These are phyloP conservation scores for Urosaurus nigricauda DNA, from an alignment of 2,797 vertebrate genomes.

Conservation along the genomic window DNA sequence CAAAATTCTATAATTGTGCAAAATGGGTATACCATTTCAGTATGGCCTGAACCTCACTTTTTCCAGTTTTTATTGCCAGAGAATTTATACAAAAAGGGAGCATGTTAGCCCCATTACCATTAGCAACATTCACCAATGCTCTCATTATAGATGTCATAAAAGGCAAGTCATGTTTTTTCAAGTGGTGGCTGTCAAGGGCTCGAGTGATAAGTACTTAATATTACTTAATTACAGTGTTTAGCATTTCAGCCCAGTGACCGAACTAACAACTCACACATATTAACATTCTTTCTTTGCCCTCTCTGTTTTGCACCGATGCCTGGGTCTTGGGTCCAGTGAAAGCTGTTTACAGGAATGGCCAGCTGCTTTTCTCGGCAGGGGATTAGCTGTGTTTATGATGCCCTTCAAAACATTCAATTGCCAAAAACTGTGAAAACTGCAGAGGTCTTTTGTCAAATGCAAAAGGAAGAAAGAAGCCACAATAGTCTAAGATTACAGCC, in stretches of 20 bases:
- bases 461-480: constrained; percentile 49
- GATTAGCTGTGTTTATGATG: constrained; percentile 42
- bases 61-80: neutral
- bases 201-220: constrained; percentile 34
- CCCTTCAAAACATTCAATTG: constrained; percentile 57
- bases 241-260: neutral
- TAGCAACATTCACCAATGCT: neutral
- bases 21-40: neutral
- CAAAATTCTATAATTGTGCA: too few species aligned
- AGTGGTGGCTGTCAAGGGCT: neutral
- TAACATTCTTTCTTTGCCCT: constrained; percentile 36
- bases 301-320: constrained; percentile 32
- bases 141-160: constrained; percentile 1
- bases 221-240: constrained; percentile 45
- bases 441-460: constrained; percentile 42
- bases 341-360: constrained; percentile 41
- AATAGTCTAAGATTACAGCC: constrained; percentile 26
- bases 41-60: neutral
- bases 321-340: constrained; percentile 34
- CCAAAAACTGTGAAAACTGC: constrained; percentile 39
- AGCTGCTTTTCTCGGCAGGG: constrained; percentile 33
- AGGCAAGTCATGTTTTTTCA: constrained; percentile 15
- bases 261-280: constrained; percentile 29
- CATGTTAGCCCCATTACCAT: neutral
- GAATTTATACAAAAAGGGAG: neutral